Base-by-base conservation (phyloP, 2,797 vertebrate species). In the Pangasius sanitwongsei region DNA sequence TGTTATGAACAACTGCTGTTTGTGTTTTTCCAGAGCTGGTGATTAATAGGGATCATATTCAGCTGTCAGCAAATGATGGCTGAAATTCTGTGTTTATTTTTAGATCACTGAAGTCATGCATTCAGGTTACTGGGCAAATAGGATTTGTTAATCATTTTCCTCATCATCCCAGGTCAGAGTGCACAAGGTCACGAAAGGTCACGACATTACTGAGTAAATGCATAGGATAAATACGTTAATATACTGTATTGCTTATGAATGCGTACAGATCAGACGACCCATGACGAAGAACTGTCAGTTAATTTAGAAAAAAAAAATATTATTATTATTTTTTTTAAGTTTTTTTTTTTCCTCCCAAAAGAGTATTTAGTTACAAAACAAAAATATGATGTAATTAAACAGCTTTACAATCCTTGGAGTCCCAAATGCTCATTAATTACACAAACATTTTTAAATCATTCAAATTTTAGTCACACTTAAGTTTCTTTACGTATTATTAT, bases 11-110 rank as follows among this genome's bases (percentile, higher is more conserved):
- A 48, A 90, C 90, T 86, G 89, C 81, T 86, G 85, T 86, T 91
- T 89, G 87, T 88, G 84, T 86, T 90, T 89, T 92, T 92, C 91
- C 91, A 91, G 80, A 69, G 86, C 83, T 53, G 31, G 69, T 89
- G 87, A 92, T 93, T 92, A 93, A 93, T 91, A 91, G 90, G 89
- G 90, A 92, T 93, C 94, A 94, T 92, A 93, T 94, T 94, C 94
- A 95, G 92, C 94, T 95, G 95, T 95, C 92, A 94, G 94, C 93
- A 94, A 93, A 92, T 90, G 89, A 88, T 89, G 87, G 67, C 81
- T 89, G 90, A 92, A 89, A 90, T 87, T 86, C 89, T 89, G 90
- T 89, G 89, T 93, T 94, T 95, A 93, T 93, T 91, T 92, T 92
- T 92, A 90, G 91, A 89, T 41, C 28, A 50, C 50, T 25, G 59